Evolutionary conservation across 2,888 invertebrate genomes (phyloP), one percentile per base, ranked within the genome.

Genomic region (Parelbella ahira): DNA sequence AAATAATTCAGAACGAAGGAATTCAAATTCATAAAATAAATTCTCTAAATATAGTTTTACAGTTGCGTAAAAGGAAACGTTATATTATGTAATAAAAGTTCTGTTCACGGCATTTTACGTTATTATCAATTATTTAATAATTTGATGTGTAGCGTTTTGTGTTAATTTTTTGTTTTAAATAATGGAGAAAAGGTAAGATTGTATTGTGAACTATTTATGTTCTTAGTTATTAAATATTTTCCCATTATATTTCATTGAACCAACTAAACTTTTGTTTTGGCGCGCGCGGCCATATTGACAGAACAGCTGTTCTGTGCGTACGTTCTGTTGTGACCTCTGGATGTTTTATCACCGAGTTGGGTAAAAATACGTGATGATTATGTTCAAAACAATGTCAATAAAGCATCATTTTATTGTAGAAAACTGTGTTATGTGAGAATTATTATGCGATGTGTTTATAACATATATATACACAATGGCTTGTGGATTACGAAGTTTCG

Each of bases 221-320:
- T 4, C 15, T 3, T 19, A 4, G 7, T 15, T 2, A n/a, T 15
- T 23, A 8, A 18, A 1, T 29, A 10, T 4, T 30, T 27, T 7
- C n/a, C n/a, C n/a, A n/a, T n/a, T n/a, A n/a, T n/a, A n/a, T 18
- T 8, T 8, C 3, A 28, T 28, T 25, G 8, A 10, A 7, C 10
- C 28, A 21, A 37, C 9, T 29, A 28, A 34, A 39, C 29, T 28
- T 38, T 23, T 68, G 69, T 76, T 82, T 83, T 83, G 77, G 79
- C 84, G 86, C 81, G 76, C 68, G 74, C 74, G 64, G 83, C 83
- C 83, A 84, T 86, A 62, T 84, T 84, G 70, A 65, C 60, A 53
- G 68, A 87, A 87, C 86, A 87, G 86, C 86, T 86, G 86, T 84
- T 79, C 19, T 32, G 30, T 37, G 25, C 37, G 58, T 51, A 49